A percentile compares a stretch with the other conserved stretches of the same genome.
Conservation (phyloP, 2,113 vertebrate species). For the Muscicapa adusta region DNA sequence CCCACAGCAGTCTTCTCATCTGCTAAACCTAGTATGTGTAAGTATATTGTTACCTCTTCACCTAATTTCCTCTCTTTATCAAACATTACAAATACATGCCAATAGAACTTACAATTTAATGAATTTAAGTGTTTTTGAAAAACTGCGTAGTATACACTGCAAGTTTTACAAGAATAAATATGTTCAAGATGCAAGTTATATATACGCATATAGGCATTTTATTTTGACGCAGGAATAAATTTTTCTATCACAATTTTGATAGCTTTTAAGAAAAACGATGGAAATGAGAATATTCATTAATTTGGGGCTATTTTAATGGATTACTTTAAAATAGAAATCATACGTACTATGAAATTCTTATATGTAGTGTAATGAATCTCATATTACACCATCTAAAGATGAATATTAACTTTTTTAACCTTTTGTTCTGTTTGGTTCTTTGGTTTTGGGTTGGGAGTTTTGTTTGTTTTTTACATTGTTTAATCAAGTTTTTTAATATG, state of each 20-base stretch:
- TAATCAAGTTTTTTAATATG: neutral
- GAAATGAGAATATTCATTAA: neutral
- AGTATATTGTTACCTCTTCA: fast-evolving
- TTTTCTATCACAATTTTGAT: neutral
- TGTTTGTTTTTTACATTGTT: neutral
- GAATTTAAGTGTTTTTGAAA: neutral
- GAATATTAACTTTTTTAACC: neutral
- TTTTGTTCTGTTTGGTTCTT: neutral
- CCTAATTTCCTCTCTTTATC: neutral
- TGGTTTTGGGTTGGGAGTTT: neutral
- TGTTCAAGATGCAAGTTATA: neutral
- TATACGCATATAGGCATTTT: neutral
- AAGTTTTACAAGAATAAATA: neutral
- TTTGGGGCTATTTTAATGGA: neutral
- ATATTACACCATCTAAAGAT: neutral
- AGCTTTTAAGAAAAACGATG: neutral
- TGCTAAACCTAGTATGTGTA: neutral
- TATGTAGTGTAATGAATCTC: neutral
- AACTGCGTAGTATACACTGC: neutral
- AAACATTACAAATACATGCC: neutral
- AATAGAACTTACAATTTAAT: neutral
- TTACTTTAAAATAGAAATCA: neutral
- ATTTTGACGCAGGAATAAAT: neutral
- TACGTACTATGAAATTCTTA: neutral
- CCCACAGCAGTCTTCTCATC: neutral